A percentile compares a stretch with the other conserved stretches of the same genome.
These are phyloP conservation scores for Pantherophis alleghaniensis DNA, from an alignment of 2,797 vertebrate genomes.

Conservation along the genomic window DNA sequence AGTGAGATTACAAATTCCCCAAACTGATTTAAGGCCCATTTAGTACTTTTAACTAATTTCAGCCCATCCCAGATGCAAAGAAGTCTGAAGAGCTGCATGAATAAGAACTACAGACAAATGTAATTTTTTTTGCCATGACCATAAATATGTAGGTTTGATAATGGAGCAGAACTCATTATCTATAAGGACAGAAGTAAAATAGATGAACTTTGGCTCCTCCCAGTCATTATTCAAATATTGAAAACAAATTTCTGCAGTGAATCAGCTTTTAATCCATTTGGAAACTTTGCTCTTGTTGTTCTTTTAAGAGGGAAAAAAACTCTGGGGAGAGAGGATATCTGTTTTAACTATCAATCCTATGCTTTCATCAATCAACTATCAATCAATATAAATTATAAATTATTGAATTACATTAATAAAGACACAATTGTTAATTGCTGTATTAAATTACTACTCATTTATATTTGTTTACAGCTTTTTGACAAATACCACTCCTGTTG, in stretches of 20 bases:
- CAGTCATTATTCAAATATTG: not conserved
- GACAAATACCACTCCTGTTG: not conserved
- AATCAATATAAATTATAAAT: not conserved
- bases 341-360: not conserved
- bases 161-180: not conserved
- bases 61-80: not conserved
- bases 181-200: not conserved
- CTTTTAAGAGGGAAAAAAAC: not conserved
- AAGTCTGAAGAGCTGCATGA: not conserved
- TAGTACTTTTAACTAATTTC: not conserved
- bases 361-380: not conserved
- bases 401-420: not conserved
- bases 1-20: not conserved
- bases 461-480: not conserved
- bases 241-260: not conserved
- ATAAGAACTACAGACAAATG: not conserved
- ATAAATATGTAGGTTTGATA: not conserved
- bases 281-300: not conserved
- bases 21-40: not conserved
- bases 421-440: not conserved
- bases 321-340: not conserved
- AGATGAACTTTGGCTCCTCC: not conserved
- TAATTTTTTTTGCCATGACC: not conserved
- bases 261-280: not conserved
- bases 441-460: not conserved